Evolutionary conservation across 1,140 invertebrate genomes (phyloP).

Genomic region (Dendroctonus ponderosae): DNA sequence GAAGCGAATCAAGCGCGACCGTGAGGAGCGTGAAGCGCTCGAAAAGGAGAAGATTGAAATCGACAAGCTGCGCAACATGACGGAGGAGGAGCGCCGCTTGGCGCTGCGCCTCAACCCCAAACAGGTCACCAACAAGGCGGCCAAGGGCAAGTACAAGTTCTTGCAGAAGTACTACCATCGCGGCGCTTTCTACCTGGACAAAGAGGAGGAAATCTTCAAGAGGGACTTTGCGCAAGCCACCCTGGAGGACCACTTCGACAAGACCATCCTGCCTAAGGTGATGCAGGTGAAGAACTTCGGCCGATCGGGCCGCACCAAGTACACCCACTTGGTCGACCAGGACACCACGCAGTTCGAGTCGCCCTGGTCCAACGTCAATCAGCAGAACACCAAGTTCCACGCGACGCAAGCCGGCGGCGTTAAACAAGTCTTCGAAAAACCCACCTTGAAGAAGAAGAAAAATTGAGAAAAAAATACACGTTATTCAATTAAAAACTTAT

Average conservation of each 20-base stretch:
- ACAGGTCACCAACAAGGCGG: constrained; percentile 88
- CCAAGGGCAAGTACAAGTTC: constrained; percentile 99
- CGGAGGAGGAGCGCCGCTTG: constrained; percentile 90
- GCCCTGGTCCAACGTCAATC: constrained; percentile 90
- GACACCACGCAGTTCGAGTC: constrained; percentile 98
- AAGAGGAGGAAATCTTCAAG: constrained; percentile 88
- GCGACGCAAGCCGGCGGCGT: constrained; percentile 91
- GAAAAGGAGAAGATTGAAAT: constrained; percentile 89
- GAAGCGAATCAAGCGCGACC: constrained; percentile 91
- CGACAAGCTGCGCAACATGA: constrained; percentile 89
- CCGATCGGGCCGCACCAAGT: constrained; percentile 96
- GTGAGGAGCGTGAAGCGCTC: constrained; percentile 86
- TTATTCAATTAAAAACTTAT: neutral
- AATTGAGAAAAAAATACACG: constrained; percentile 2
- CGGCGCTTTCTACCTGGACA: constrained; percentile 96
- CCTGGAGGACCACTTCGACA: constrained; percentile 98
- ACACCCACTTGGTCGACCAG: constrained; percentile 98
- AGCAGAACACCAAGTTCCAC: constrained; percentile 88
- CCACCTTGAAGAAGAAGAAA: constrained; percentile 70
- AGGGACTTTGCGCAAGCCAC: constrained; percentile 96
- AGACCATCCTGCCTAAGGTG: constrained; percentile 97
- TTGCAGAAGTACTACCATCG: constrained; percentile 99
- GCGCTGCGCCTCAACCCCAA: constrained; percentile 93
- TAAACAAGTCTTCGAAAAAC: constrained; percentile 90
- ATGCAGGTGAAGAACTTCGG: constrained; percentile 99